Base-by-base conservation (phyloP, 2,797 vertebrate genomes). In the Lithobates pipiens region DNA sequence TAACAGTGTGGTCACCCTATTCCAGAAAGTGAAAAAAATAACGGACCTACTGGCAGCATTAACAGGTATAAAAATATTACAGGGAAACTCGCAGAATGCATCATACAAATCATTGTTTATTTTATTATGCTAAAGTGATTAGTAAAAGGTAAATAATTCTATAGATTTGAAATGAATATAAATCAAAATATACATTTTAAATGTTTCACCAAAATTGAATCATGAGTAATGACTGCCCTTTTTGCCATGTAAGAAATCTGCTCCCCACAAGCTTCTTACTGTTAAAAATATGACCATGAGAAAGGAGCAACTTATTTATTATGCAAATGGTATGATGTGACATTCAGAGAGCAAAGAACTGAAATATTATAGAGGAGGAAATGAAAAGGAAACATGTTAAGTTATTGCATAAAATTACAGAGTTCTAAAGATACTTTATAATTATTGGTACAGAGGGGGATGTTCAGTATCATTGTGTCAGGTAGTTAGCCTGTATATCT, bases 331-430 rank as follows among this genome's bases (percentile, higher is more conserved):
- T 18, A 70, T 75, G 46, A 70, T 80, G 34, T 57, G 23, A 29
- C 25, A 81, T 69, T 32, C 27, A 54, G 65, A 32, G 42, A 42
- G 77, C 21, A 85, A 54, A 29, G 50, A 57, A n/a, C 78, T 80
- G 25, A 79, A 61, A 85, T 65, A 67, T 76, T 85, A 70, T 5
- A 61, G 39, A 54, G 63, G 50, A 34, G 73, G 57, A 61, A 61
- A 61, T 61, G 54, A 61, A 81, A 85, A 42, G 29, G 44, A 80
- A 80, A 65, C 16, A 32, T 81, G 77, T 71, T 80, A 85, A 68
- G 72, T 80, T 81, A 86, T 82, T 63, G 46, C 18, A 65, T 69
- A 36, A 77, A 86, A 86, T 86, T 76, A 82, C 27, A 86, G 77
- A 73, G 79, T 86, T 81, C 79, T 46, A 23, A 25, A 21, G 65